These are phyloP conservation scores for Dynastes tityus DNA, from an alignment of 2,888 invertebrate genomes.

Conservation along the genomic window DNA sequence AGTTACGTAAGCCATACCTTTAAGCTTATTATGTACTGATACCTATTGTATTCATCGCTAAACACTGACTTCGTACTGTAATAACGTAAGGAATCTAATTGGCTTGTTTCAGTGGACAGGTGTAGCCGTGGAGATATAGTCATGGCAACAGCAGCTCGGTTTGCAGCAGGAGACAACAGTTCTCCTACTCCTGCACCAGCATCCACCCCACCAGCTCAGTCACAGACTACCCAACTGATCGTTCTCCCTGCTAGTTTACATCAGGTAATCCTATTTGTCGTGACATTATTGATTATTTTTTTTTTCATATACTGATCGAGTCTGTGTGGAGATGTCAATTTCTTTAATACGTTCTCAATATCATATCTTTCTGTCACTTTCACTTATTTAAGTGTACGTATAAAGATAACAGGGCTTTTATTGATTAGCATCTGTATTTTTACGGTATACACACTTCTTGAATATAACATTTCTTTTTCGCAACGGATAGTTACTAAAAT, in stretches of 20 bases:
- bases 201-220: slow-evolving; percentile 68
- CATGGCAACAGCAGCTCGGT: slow-evolving; percentile 75
- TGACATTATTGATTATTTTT: slow-evolving; percentile 39
- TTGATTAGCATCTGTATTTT: slow-evolving; percentile 2
- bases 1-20: neutral
- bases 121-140: slow-evolving; percentile 69
- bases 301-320: slow-evolving; percentile 17
- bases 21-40: slow-evolving; percentile 21
- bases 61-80: slow-evolving; percentile 9
- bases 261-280: slow-evolving; percentile 65
- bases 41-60: neutral
- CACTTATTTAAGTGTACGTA: neutral
- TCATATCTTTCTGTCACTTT: slow-evolving; percentile 26
- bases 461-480: neutral
- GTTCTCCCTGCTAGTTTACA: slow-evolving; percentile 71
- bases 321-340: slow-evolving; percentile 44
- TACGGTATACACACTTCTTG: neutral
- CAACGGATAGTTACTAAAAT: too few species aligned
- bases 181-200: slow-evolving; percentile 69
- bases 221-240: slow-evolving; percentile 70
- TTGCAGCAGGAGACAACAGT: slow-evolving; percentile 73
- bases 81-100: slow-evolving; percentile 49
- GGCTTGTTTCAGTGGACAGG: slow-evolving; percentile 67
- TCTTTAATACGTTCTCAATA: slow-evolving; percentile 33
- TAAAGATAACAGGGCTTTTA: slow-evolving; percentile 7